Conservation (phyloP, 2,113 vertebrate genomes). For the Eurypyga helias region DNA sequence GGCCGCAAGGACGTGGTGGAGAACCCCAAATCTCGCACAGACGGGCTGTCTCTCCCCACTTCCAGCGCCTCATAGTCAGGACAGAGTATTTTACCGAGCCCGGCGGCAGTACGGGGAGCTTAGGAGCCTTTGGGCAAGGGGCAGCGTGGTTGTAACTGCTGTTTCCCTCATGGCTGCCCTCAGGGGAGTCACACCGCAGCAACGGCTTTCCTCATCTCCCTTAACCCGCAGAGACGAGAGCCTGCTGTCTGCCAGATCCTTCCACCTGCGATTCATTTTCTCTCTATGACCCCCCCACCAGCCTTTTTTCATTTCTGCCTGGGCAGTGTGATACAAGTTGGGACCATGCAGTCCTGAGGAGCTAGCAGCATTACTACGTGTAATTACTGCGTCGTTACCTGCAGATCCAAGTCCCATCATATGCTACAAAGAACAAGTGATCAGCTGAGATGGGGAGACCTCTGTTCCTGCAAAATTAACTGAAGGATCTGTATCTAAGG, state of each 20-base stretch:
- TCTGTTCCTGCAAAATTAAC: not conserved
- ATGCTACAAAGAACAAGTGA: not conserved
- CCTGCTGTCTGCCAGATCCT: not conserved
- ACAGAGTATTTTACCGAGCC: not conserved
- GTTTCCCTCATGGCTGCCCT: not conserved
- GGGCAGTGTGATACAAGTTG: not conserved
- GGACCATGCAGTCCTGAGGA: not conserved
- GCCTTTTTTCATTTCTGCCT: not conserved
- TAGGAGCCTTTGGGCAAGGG: no score
- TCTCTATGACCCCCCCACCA: no score
- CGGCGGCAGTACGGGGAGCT: not conserved
- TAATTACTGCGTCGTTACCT: not conserved
- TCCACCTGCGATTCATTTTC: not conserved
- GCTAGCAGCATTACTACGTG: not conserved
- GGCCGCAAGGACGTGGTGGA: no score
- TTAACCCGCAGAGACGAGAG: not conserved
- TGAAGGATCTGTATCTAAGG: not conserved
- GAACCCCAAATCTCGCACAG: accelerated
- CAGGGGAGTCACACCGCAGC: not conserved
- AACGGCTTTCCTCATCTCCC: not conserved
- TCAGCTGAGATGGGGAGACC: not conserved
- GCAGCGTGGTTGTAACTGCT: accelerated
- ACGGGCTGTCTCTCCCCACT: not conserved
- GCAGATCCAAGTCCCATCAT: not conserved
- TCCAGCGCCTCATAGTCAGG: not conserved